phyloP scores from a whole-genome alignment of 35 echinoderm and acorn worm genomes.

The Ophiothrix spiculata region DNA sequence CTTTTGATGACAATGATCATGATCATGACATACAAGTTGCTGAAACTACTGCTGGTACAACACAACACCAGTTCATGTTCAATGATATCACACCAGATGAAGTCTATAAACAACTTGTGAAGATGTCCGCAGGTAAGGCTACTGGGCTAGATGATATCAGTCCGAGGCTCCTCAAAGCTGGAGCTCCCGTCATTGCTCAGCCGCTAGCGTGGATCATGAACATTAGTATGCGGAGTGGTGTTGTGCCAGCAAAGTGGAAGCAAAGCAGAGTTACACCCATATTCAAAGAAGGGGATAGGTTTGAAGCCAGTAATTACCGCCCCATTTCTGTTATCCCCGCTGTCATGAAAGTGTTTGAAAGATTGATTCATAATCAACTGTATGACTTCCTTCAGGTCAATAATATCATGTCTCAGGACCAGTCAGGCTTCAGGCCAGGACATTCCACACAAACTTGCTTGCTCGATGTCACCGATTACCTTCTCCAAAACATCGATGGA shows the following conservation, averaged over 20 bases:
- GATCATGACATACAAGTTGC: background rate
- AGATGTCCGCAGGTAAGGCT: background rate
- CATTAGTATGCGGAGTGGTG: background rate
- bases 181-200: background rate
- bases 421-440: conserved; percentile 32
- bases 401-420: background rate
- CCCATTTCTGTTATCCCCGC: conserved; percentile 54
- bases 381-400: background rate
- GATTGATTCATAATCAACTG: conserved; percentile 27
- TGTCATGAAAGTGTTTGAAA: conserved; percentile 44
- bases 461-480: conserved; percentile 15
- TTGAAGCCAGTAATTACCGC: conserved; percentile 22
- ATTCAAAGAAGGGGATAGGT: conserved; percentile 22
- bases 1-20: background rate
- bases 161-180: conserved; percentile 8
- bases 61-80: background rate
- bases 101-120: background rate
- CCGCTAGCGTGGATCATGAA: background rate
- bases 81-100: background rate
- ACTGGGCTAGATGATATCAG: conserved; percentile 27
- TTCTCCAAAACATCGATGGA: conserved; percentile 4
- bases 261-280: conserved; percentile 25
- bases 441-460: conserved; percentile 11
- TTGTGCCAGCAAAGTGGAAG: conserved; percentile 38
- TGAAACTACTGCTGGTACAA: background rate